Evolutionary conservation across 2,113 vertebrate genomes (phyloP), one percentile per base, ranked within the genome.

Genomic region (Phylloscopus trochiloides): DNA sequence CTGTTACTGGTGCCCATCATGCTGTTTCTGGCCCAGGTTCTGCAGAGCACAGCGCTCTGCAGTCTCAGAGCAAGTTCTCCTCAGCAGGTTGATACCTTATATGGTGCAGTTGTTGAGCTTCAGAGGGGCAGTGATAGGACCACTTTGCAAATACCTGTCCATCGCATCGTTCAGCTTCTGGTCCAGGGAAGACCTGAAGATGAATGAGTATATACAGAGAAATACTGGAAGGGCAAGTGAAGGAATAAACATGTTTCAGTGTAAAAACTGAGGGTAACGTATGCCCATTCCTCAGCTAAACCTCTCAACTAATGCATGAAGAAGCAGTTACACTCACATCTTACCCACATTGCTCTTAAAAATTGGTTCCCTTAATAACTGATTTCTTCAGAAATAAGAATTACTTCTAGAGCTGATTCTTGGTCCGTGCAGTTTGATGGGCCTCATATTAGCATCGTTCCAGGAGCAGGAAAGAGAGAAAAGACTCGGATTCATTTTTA

Each of bases 161-260:
- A 4, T 75, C 0, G 0, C 0, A 8, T 45, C 31, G 21, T 76
- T 93, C 0, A 1, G 38, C 26, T 70, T 68, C 38, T 8, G 28
- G 25, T 1, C 17, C 3, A 12, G 8, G 26, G 18, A 57, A 36
- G 45, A 14, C 54, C 51, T 76, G 50, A 66, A 57, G 36, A 10
- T 61, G 18, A 58, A 16, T 26, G 10, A 34, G 40, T 43, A n/a
- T 32, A 14, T 66, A 16, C 1, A 1, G 42, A 50, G 58, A 65
- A 61, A 10, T 79, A 45, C 26, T 76, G 55, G 32, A 76, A 76
- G 31, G 50, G 17, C 18, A 81, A 40, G 73, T 43, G 45, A 29
- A 78, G 25, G 28, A 82, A 5, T 14, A 28, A 3, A 15, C 6
- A 0, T 13, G 2, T 75, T 91, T 68, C 47, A 22, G 21, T 90